Percentiles rank a stretch among this genome's conserved stretches.
Evolutionary conservation across 2,888 invertebrate species (phyloP).

Genomic region (Leptarthrus brevirostris): DNA sequence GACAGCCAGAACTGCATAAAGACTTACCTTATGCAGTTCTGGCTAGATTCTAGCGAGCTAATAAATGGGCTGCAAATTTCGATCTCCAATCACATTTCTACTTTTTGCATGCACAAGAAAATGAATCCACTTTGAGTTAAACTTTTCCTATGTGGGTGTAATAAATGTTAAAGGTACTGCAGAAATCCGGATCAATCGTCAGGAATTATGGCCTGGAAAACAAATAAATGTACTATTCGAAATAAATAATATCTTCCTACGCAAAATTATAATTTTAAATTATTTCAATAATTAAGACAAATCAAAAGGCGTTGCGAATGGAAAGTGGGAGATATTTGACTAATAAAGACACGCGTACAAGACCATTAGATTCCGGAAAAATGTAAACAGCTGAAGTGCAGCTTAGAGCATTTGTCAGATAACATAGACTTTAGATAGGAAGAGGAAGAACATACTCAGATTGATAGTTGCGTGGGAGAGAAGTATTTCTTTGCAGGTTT

Average conservation of each 20-base stretch:
- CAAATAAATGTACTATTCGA: conserved; percentile 47
- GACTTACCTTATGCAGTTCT: no score
- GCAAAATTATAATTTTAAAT: conserved; percentile 51
- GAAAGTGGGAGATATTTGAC: neutral
- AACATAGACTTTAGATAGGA: conserved; percentile 15
- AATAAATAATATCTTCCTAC: conserved; percentile 51
- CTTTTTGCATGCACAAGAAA: no score
- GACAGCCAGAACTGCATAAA: no score
- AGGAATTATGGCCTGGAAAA: neutral
- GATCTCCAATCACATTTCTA: no score
- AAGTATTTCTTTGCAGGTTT: conserved; percentile 3
- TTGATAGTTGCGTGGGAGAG: conserved; percentile 13
- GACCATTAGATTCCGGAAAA: neutral
- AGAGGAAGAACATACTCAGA: conserved; percentile 32
- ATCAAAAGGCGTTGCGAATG: conserved; percentile 29
- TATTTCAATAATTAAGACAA: conserved; percentile 47
- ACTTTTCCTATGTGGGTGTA: no score
- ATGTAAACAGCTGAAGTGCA: neutral
- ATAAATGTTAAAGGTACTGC: no score
- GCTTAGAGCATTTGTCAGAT: neutral
- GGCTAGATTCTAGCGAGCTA: no score
- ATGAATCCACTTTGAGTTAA: no score
- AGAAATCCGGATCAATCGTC: neutral
- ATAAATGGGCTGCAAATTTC: no score
- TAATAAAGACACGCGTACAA: conserved; percentile 5